Evolutionary conservation across 2,888 invertebrate genomes (phyloP), one percentile per base, ranked within the genome.

Genomic region (Cheilosia variabilis): DNA sequence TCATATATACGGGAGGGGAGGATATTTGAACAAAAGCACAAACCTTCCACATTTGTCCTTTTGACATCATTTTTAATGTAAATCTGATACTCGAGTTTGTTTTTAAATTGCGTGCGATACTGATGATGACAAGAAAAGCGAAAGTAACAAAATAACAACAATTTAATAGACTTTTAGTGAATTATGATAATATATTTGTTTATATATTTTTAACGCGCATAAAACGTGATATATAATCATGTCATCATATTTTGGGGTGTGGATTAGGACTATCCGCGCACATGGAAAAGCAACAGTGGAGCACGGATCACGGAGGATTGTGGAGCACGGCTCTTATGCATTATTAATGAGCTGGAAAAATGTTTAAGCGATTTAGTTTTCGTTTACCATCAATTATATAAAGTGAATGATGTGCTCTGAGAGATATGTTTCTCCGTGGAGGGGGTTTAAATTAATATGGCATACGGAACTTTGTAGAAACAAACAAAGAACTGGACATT

Each of bases 21-120:
- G 27, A 27, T 34, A 10, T 37, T 37, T 13, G 19, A 24, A 73
- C 68, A 73, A 83, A 73, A 73, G 73, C 63, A 45, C 78, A 75
- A 55, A 43, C n/a, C 69, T 72, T 41, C 53, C 34, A 17, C 63
- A 65, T 58, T 75, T 45, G 75, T 75, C 69, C 69, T 71, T 69
- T 84, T 69, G 47, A 43, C 66, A 84, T 84, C 84, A 79, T 69
- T 71, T 75, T 60, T 71, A 76, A 84, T 84, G 84, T 79, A 80
- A 80, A 84, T 76, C 58, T 80, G 75, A 80, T 71, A 72, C 57
- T 55, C 71, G 65, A 52, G 79, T 45, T 60, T 68, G 31, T 19
- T 71, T 63, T 34, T 43, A 63, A 75, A 75, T 75, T 79, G 75
- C 63, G 41, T 63, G 73, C 15, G 34, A 15, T 27, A 52, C 13